phyloP scores from a whole-genome alignment of 2,797 vertebrate species.

The Merluccius polli region DNA sequence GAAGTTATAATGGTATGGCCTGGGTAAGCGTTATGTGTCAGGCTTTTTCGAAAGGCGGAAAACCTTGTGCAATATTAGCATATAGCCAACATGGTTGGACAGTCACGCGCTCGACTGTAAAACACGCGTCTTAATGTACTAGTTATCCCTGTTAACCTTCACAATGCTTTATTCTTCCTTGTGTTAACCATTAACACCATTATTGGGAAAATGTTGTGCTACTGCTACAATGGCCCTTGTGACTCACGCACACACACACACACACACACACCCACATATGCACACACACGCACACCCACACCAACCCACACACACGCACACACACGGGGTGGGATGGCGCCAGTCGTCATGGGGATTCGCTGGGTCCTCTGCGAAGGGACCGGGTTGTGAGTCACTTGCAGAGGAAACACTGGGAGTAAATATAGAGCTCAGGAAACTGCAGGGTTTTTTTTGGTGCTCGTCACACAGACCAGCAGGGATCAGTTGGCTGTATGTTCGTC shows the following conservation, averaged over 20 bases:
- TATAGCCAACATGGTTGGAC: neutral
- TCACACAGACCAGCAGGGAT: neutral
- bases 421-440: neutral
- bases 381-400: neutral
- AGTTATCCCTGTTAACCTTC: neutral
- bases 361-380: neutral
- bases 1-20: neutral
- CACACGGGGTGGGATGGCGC: neutral
- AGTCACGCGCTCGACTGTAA: neutral
- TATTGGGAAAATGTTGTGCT: neutral
- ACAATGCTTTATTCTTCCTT: neutral
- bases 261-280: constrained; percentile 3
- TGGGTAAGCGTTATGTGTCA: neutral
- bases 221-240: neutral
- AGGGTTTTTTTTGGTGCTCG: neutral
- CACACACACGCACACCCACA: constrained; percentile 9
- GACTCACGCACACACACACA: neutral
- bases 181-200: neutral
- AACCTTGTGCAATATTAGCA: neutral
- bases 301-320: neutral
- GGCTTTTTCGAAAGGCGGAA: neutral
- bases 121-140: neutral
- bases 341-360: neutral
- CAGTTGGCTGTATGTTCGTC: neutral
- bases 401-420: neutral